Evolutionary conservation across 2,797 vertebrate genomes (phyloP), one percentile per base, ranked within the genome.

Genomic region (Setipinna tenuifilis): DNA sequence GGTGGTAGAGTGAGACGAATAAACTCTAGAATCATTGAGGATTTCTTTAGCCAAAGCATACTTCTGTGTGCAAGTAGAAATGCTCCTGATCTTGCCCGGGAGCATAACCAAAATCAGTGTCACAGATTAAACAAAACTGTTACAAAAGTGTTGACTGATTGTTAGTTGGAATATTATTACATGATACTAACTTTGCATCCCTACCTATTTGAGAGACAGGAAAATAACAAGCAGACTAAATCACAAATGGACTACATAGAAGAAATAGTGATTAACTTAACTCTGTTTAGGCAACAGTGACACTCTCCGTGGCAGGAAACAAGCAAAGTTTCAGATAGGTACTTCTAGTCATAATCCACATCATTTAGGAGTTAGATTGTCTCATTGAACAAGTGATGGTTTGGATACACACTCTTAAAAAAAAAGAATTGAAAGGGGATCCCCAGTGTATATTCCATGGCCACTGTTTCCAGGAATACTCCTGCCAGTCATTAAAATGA

Each of bases 1-100:
- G 57, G 7, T 57, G 83, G 19, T n/a, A n/a, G 46, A 75, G 44
- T 54, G 48, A 44, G 35, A 44, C 4, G 35, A 78, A 21, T 41
- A 17, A 44, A 78, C 35, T 44, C 71, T 19, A 19, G 19, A 44
- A 78, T 44, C 19, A 1, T 78, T 44, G 3, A 78, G 71, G 71
- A 78, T 78, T 41, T 78, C 71, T 41, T 78, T 41, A 78, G 71
- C 71, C 71, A 78, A 78, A 78, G 71, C 71, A 78, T 21, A 78
- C 71, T 78, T 16, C 35, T 78, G 71, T 4, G 71, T 78, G 71
- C 71, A 78, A 78, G 12, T 71, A 54, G 50, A 7, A 31, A 35
- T 35, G 68, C 28, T 71, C 28, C 28, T 17, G 50, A 35, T 17
- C 14, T 9, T 28, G 25, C 68, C 35, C 4, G 41, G 35, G 35